Base-by-base conservation (phyloP, 2,113 vertebrate species). In the Corynorhinus townsendii region DNA sequence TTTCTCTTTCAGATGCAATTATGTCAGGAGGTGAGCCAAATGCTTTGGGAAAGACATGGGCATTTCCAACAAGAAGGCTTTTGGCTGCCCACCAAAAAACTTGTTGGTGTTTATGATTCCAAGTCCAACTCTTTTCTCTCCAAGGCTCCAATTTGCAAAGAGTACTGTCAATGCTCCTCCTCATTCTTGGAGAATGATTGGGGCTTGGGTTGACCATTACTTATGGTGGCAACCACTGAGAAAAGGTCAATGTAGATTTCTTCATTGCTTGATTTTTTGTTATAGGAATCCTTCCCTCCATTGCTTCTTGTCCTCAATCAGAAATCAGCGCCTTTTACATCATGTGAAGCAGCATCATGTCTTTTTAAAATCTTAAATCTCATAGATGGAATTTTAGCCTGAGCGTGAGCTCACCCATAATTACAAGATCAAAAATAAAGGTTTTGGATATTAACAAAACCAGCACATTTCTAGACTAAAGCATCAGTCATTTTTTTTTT, bases 1-100 rank as follows among this genome's bases (percentile, higher is more conserved):
- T 96, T 97, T 95, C 89, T 97, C 89, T 95, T 95, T 92, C 91
- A 96, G 93, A 95, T 85, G 92, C 95, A 96, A 96, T 97, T 96
- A 96, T 68, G 62, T 97, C 91, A 97, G 97, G 97, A 97, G 97
- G 95, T 94, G 66, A 97, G 96, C 97, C 97, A 97, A 97, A 97
- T 97, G 94, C 86, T 96, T 96, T 96, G 84, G 93, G 94, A 97
- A 96, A 96, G 89, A 95, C 81, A 77, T 47, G 84, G 96, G 86
- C 83, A 96, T 96, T 96, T 98, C 96, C 94, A 97, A 96, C 93
- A 95, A 95, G 86, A 96, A 86, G 56, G 47, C 28, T 94, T 79
- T 92, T 97, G 96, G 96, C 96, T 95, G 73, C 12, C 71, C 75
- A 94, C 92, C 95, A 96, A 97, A 97, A 94, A 94, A 40, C 73